Evolutionary conservation across 2,797 vertebrate genomes (phyloP), one percentile per base, ranked within the genome.

Genomic region (Microchirus variegatus): DNA sequence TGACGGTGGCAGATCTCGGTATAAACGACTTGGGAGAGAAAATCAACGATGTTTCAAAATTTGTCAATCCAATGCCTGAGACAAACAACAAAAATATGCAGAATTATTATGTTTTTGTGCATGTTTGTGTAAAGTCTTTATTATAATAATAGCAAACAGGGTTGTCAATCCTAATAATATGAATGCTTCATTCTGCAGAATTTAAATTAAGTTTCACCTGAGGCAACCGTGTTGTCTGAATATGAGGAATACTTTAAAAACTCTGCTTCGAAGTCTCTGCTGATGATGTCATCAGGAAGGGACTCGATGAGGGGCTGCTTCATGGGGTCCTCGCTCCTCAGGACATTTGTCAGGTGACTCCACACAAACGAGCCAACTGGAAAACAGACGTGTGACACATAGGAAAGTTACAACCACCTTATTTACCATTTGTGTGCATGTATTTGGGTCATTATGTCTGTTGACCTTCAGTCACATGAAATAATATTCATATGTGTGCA

Each of bases 281-380:
- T 93, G 73, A 96, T 82, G 19, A 96, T 94, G 70, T 96, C 93
- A 52, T 95, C 87, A 8, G 95, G 95, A 60, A 96, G 85, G 5
- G 84, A 83, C 46, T 95, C 90, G 10, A 87, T 80, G 16, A 98
- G 83, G 18, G 85, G 42, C 67, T 84, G 88, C 77, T 97, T 96
- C 65, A 93, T 40, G 1, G 95, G 96, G 75, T 97, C 95, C 9
- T 93, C 91, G 0, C 93, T 96, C 82, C 94, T 93, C 73, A 95
- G 80, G 37, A 97, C 73, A 66, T 93, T 94, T 49, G 93, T 92
- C 35, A 96, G 89, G 61, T 96, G 95, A 80, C 94, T 95, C 95
- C 95, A 95, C 43, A 97, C 94, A 71, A 93, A 97, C 15, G 95
- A 94, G n/a, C 95, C 95, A 87, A 96, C 96, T 98, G 48, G 10